phyloP scores from a whole-genome alignment of 2,113 vertebrate species.

The Pteronura brasiliensis region DNA sequence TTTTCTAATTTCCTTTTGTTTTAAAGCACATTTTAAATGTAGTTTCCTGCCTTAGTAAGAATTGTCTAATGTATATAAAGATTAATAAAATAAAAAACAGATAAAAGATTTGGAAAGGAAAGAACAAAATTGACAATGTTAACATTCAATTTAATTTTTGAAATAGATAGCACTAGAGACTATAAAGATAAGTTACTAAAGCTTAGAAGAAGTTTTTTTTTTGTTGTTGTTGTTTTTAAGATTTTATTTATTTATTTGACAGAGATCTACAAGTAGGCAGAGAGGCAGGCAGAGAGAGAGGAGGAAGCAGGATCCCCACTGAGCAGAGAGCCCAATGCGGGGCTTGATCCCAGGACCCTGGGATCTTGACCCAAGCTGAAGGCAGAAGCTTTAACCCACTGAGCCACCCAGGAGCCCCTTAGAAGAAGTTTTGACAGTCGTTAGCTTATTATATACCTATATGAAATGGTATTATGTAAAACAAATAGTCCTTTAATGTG shows the following conservation, averaged over 20 bases:
- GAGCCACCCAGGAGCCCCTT: too few relatives aligned
- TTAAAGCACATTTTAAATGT: slow-evolving; percentile 81
- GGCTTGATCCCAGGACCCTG: too few relatives aligned
- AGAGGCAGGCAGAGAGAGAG: too few relatives aligned
- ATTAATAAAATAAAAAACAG: not conserved
- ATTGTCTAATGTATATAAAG: slow-evolving; percentile 81
- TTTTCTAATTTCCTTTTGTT: slow-evolving; percentile 80
- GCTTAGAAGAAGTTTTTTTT: not conserved
- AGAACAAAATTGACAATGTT: not conserved
- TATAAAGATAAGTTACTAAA: not conserved
- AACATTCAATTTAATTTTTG: not conserved
- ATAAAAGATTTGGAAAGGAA: not conserved
- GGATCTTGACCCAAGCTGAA: too few relatives aligned
- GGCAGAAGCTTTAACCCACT: too few relatives aligned
- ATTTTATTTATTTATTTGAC: too few relatives aligned
- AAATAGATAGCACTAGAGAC: not conserved
- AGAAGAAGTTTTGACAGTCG: not conserved
- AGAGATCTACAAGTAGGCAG: too few relatives aligned
- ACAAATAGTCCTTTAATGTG: not conserved
- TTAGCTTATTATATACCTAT: not conserved
- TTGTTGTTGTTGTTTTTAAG: too few relatives aligned
- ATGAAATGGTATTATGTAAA: not conserved
- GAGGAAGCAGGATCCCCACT: too few relatives aligned
- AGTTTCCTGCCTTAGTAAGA: slow-evolving; percentile 81
- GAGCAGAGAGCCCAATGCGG: too few relatives aligned